Base-by-base conservation (phyloP, 2,888 invertebrate species). In the Luperina testacea region DNA sequence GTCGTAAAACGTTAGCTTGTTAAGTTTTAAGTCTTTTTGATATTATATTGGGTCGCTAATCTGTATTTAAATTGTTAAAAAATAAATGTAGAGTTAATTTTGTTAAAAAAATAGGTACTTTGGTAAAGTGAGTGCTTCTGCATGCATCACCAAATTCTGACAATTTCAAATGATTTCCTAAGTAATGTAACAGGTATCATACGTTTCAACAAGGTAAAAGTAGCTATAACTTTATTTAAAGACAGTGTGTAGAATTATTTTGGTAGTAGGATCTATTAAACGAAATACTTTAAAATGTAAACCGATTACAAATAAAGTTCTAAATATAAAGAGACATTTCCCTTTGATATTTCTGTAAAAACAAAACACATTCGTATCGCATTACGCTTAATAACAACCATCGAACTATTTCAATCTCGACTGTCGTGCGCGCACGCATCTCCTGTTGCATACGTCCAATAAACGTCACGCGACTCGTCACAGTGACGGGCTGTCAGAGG, bases 361-460 rank as follows among this genome's bases (percentile, higher is more conserved):
- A 72, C n/a, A 64, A 78, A 74, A 75, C 38, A 70, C 27, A 77
- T 53, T 75, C n/a, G 51, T 78, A 74, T 85, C 77, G n/a, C 61
- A 69, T 82, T 73, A 78, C 82, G 71, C 51, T 76, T 79, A 81
- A 78, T 85, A 78, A 71, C 72, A 83, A 80, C 84, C 86, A 88
- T 84, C 76, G 82, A 84, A 77, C 71, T 84, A 78, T 80, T 80
- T 80, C 27, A 75, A 80, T 63, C 72, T 80, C 76, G 72, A 78
- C 78, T 81, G 84, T 86, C 85, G 84, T 83, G 87, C 88, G 80
- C 81, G 64, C 48, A 61, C 77, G 85, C 85, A 79, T 80, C 86
- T 92, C 92, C 79, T 77, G 83, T 93, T 92, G 90, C 92, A 91
- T 91, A 91, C 91, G 91, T 87, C 93, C 86, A 92, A 92, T 91